Conservation (phyloP, 2,797 vertebrate genomes). For the Neomorphus geoffroyi region DNA sequence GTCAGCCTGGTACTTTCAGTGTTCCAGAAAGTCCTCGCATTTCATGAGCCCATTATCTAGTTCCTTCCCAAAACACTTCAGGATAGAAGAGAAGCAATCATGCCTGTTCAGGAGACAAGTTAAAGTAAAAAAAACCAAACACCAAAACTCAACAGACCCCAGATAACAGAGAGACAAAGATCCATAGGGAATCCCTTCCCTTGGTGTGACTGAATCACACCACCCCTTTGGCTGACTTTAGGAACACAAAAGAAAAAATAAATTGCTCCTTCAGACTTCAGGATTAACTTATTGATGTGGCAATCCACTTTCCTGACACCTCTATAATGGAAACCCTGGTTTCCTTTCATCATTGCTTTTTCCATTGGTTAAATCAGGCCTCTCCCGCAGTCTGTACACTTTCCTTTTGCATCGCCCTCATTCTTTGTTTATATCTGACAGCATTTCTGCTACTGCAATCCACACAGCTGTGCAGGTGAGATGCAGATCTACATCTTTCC, state of each 20-base stretch:
- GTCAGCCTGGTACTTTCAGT: not conserved
- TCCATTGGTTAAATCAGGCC: not conserved
- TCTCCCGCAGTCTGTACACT: fast-evolving
- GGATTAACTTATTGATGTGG: not conserved
- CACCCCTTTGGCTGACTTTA: not conserved
- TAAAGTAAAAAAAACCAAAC: not conserved
- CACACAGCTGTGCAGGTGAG: not conserved
- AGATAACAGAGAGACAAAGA: not conserved
- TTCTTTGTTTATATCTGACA: not conserved
- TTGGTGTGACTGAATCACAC: not conserved
- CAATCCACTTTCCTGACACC: not conserved
- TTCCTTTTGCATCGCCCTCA: not conserved
- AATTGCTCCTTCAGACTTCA: not conserved
- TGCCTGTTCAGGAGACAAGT: not conserved
- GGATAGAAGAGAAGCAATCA: not conserved
- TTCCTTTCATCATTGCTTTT: not conserved
- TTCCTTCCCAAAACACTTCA: conserved; percentile 36
- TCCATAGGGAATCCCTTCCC: conserved; percentile 25
- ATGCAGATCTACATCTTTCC: not conserved
- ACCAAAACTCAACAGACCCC: not conserved
- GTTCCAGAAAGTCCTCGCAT: not conserved
- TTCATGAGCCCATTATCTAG: conserved; percentile 16
- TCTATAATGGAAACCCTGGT: not conserved
- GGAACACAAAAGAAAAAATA: not conserved
- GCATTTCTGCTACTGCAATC: not conserved